Percentiles rank a stretch among this genome's conserved stretches.
These are phyloP conservation scores for Apaloderma vittatum DNA, from an alignment of 2,113 vertebrate genomes.

Conservation along the genomic window DNA sequence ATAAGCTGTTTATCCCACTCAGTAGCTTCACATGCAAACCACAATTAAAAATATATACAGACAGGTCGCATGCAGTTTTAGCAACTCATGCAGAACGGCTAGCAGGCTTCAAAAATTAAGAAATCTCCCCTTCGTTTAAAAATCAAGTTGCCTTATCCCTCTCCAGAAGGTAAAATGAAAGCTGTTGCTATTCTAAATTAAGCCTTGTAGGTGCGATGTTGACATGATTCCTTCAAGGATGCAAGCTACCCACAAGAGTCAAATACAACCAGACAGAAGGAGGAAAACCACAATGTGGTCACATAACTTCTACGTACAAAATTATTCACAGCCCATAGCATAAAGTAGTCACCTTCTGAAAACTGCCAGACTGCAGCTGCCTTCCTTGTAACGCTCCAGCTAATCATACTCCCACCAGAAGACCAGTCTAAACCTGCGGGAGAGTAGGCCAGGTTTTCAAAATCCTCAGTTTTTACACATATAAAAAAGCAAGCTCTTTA, in stretches of 20 bases:
- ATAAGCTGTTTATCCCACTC: not conserved
- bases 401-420: not conserved
- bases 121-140: not conserved
- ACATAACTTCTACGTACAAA: not conserved
- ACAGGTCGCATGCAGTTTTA: not conserved
- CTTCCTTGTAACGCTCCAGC: not conserved
- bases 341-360: not conserved
- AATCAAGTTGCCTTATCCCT: not conserved
- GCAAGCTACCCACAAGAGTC: not conserved
- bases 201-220: not conserved
- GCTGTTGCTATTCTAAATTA: not conserved
- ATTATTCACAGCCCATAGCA: not conserved
- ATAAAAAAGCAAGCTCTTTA: too few species aligned
- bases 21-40: not conserved
- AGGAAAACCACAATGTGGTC: not conserved
- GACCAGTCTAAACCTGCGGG: accelerated
- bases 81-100: not conserved
- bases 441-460: not conserved
- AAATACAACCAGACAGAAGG: not conserved
- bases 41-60: not conserved
- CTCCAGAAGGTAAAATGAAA: not conserved
- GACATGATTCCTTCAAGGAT: not conserved
- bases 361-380: not conserved
- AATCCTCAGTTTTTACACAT: not conserved
- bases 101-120: not conserved